These are phyloP conservation scores for Malurus alboscapulatus DNA, from an alignment of 2,113 vertebrate species.

Conservation along the genomic window DNA sequence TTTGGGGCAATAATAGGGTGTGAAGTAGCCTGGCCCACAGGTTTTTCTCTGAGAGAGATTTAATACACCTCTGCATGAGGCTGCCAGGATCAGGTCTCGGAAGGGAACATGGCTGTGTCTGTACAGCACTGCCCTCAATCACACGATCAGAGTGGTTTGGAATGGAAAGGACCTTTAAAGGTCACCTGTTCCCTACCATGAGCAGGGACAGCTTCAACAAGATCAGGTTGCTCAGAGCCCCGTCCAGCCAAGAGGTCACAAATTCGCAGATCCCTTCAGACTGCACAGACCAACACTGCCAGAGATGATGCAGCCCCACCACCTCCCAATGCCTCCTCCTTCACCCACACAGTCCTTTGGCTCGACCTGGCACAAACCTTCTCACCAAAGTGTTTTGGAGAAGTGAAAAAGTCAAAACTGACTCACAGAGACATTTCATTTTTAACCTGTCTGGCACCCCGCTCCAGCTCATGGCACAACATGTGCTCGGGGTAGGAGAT, in stretches of 20 bases:
- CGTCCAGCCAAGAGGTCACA: accelerated
- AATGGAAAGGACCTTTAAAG: neutral
- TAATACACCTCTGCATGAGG: neutral
- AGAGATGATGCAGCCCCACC: neutral
- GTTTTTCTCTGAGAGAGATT: neutral
- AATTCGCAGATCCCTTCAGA: neutral
- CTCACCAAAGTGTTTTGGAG: neutral
- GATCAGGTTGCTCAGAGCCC: neutral
- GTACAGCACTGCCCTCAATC: neutral
- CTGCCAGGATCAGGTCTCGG: neutral
- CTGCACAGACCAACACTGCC: neutral
- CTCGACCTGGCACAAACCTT: neutral
- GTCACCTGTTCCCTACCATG: neutral
- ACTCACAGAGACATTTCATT: neutral
- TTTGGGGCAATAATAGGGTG: neutral
- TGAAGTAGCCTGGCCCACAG: neutral
- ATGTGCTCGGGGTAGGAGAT: neutral
- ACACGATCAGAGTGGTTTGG: neutral
- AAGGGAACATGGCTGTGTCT: neutral
- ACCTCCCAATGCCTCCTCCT: neutral
- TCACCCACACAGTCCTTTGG: neutral
- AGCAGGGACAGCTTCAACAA: neutral
- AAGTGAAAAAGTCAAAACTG: neutral
- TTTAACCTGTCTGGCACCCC: neutral
- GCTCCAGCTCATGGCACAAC: neutral